Conservation (phyloP, 1,140 invertebrate genomes). For the Sitobion miscanthi region DNA sequence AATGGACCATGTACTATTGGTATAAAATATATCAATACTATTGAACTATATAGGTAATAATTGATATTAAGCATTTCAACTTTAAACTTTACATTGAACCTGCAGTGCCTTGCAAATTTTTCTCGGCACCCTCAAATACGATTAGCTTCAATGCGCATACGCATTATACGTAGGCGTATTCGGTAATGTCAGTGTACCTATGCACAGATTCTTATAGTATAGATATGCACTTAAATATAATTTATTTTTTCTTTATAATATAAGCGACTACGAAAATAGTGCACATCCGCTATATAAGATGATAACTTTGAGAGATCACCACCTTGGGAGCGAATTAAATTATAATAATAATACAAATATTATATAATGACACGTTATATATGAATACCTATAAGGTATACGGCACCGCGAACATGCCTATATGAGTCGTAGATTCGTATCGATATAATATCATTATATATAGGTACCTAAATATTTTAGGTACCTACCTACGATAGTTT, state of each 20-base stretch:
- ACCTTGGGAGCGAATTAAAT: background rate
- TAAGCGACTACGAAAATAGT: background rate
- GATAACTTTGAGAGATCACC: background rate
- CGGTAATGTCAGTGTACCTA: background rate
- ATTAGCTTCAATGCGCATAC: too few relatives aligned
- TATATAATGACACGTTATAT: background rate
- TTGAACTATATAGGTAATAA: background rate
- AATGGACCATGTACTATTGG: too few relatives aligned
- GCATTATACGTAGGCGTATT: too few relatives aligned
- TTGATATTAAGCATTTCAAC: background rate
- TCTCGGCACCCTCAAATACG: background rate
- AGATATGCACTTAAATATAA: background rate
- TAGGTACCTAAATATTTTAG: too few relatives aligned
- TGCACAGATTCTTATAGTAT: background rate
- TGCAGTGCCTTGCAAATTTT: background rate
- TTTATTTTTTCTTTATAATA: background rate
- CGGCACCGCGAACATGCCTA: background rate
- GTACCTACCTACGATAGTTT: background rate
- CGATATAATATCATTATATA: background rate
- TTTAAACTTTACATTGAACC: background rate
- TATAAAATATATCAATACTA: background rate
- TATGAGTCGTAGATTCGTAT: slow-evolving; percentile 28
- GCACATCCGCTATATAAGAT: background rate
- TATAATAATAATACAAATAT: background rate
- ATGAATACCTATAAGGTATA: background rate